Conservation (phyloP, 2,797 vertebrate genomes). For the Poeciliopsis gracilis region DNA sequence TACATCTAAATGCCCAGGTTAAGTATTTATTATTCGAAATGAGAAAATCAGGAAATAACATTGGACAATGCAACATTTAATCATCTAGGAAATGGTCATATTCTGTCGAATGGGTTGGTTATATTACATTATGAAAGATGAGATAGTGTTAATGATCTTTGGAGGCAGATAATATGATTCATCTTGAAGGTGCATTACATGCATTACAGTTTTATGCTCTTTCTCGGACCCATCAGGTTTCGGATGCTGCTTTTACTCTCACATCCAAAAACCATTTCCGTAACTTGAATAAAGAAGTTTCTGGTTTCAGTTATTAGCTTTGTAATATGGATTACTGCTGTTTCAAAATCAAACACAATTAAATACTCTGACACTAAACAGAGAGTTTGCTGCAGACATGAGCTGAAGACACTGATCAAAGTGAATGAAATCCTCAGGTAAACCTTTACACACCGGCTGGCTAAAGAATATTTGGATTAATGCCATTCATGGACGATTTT, state of each 20-base stretch:
- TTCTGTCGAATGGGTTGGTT: background rate
- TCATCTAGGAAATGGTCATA: background rate
- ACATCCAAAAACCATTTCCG: too few species aligned
- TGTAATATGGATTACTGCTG: background rate
- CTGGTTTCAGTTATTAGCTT: background rate
- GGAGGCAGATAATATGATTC: background rate
- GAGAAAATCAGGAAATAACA: background rate
- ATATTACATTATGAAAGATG: background rate
- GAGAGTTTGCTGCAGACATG: background rate
- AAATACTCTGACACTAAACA: background rate
- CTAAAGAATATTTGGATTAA: background rate
- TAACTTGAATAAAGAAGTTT: background rate
- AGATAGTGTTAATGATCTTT: conserved; percentile 1
- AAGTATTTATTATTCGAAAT: background rate
- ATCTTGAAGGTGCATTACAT: background rate
- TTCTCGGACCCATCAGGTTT: background rate
- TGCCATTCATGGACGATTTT: background rate
- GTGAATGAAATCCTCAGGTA: too few species aligned
- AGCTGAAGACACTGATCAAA: background rate
- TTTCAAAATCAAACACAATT: background rate
- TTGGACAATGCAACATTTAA: background rate
- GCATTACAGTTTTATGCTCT: background rate
- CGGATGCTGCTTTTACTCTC: background rate
- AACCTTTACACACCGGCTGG: background rate
- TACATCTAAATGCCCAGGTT: background rate